Evolutionary conservation across 1,140 invertebrate genomes (phyloP), one percentile per base, ranked within the genome.

Genomic region (Caenorhabditis brenneri): DNA sequence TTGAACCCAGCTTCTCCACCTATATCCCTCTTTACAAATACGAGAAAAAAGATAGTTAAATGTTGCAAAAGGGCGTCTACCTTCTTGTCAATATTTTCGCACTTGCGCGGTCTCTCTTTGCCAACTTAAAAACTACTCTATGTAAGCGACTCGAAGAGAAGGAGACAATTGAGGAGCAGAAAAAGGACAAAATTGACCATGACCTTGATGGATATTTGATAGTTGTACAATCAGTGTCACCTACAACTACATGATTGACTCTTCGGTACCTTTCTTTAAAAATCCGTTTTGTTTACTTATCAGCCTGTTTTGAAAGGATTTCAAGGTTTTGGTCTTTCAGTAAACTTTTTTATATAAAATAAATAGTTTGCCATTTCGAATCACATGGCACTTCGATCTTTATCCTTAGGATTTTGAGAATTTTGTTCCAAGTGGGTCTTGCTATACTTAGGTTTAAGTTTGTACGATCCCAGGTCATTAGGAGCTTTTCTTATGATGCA

Each of bases 81-180:
- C 65, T 39, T 42, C 22, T 42, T 74, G 65, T 74, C 65, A 74
- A 74, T 74, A 74, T 74, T 74, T 74, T 74, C 65, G 65, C 65
- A 74, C 65, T 74, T 74, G 36, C 65, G 65, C 65, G 65, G 36
- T 74, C 22, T 74, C 36, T 42, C 36, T 74, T 74, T 42, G 65
- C 36, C 65, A 55, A 55, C 53, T 27, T 15, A 55, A 51, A 42
- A 74, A 74, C 65, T 74, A 65, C 29, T 33, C 7, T 33, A 16
- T 27, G 58, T 42, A 74, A 74, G 22, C 36, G 9, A 31, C 29
- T 24, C n/a, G n/a, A 12, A 19, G 16, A 36, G 31, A 65, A n/a
- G n/a, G 33, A 74, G 65, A 74, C 65, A 19, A 46, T 31, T 74
- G 65, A 74, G 7, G 65, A 74, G 65, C 22, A 74, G 36, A 42